Evolutionary conservation across 2,888 invertebrate species (phyloP).

Genomic region (Copidosoma aretas): DNA sequence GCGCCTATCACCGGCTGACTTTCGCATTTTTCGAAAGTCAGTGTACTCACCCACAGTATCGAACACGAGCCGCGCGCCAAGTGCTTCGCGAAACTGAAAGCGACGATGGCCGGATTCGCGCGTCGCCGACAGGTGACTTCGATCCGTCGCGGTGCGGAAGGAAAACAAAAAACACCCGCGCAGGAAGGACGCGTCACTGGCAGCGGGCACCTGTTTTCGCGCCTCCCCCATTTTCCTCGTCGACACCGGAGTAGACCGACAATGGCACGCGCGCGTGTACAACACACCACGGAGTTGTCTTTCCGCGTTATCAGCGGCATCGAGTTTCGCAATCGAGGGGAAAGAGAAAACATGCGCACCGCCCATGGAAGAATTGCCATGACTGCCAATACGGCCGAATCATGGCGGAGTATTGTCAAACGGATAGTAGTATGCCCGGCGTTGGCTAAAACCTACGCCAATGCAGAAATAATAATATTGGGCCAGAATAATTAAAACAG

Average conservation of each 20-base stretch:
- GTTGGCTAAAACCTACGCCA: no score
- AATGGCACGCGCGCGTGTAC: background rate
- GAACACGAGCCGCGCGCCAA: no score
- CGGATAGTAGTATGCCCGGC: no score
- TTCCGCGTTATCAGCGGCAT: slow-evolving; percentile 32
- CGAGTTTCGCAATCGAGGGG: slow-evolving; percentile 11
- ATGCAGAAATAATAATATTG: no score
- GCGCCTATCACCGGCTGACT: slow-evolving; percentile 12
- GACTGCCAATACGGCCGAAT: no score
- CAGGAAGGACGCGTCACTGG: background rate
- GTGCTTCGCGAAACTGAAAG: slow-evolving; percentile 35
- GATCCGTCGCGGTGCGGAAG: no score
- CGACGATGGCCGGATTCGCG: slow-evolving; percentile 19
- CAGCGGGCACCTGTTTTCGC: no score
- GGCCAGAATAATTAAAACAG: no score
- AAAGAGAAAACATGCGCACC: slow-evolving; percentile 3
- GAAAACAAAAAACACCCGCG: background rate
- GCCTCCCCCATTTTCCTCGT: no score
- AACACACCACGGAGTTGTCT: slow-evolving; percentile 21
- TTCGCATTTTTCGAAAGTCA: slow-evolving; percentile 13
- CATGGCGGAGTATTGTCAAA: no score
- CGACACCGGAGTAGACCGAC: no score
- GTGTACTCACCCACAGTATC: background rate
- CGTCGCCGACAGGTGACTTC: slow-evolving; percentile 2
- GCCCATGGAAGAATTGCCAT: no score